phyloP scores from a whole-genome alignment of 2,113 vertebrate species.

The Dipodomys ordii region DNA sequence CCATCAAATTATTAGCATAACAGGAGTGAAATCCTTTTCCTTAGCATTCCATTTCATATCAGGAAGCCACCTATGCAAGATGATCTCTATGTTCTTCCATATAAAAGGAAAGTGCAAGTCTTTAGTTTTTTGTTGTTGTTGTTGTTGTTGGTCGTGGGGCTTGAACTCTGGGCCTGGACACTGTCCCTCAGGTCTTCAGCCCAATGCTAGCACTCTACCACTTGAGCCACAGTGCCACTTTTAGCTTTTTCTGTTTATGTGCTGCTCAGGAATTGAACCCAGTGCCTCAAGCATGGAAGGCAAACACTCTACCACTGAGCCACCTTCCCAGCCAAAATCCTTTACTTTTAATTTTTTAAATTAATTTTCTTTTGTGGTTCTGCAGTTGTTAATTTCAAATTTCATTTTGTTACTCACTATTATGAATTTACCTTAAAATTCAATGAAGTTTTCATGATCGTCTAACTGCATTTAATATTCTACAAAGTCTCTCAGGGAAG shows the following conservation, averaged over 20 bases:
- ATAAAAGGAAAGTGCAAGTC: background rate
- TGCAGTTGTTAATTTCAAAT: conserved; percentile 4
- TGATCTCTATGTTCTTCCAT: background rate
- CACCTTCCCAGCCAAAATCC: too few species aligned
- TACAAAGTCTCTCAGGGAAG: background rate
- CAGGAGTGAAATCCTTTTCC: background rate
- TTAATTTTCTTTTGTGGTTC: background rate
- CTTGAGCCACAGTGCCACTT: too few species aligned
- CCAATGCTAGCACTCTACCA: too few species aligned
- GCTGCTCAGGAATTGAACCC: too few species aligned
- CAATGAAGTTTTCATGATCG: background rate
- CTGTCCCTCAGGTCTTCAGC: too few species aligned
- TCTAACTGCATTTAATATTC: background rate
- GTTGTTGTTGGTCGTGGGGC: too few species aligned
- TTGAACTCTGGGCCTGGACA: too few species aligned
- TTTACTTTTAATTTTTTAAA: too few species aligned
- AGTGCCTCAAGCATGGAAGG: too few species aligned
- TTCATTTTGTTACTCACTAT: background rate
- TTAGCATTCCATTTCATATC: background rate
- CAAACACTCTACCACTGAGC: too few species aligned
- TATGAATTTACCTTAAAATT: background rate
- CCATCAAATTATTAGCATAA: background rate
- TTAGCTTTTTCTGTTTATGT: too few species aligned
- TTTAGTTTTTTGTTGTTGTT: too few species aligned
- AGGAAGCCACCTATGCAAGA: background rate